phyloP scores from a whole-genome alignment of 2,113 vertebrate genomes.

The Mystacornis crossleyi region DNA sequence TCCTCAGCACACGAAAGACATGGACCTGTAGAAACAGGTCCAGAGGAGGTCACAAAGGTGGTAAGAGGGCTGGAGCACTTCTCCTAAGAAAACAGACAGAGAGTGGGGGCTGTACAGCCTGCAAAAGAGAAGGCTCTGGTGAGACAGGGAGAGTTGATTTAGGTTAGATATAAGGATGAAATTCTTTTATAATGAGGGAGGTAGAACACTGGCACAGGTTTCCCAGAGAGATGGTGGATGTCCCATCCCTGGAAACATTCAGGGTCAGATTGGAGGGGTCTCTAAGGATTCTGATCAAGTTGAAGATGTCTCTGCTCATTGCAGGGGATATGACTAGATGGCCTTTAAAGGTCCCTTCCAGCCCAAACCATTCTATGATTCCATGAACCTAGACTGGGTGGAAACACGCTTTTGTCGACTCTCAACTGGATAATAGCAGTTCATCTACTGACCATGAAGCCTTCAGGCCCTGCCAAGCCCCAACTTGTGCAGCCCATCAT shows the following conservation, averaged over 20 bases:
- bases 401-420: neutral
- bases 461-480: neutral
- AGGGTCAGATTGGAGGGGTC: neutral
- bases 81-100: neutral
- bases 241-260: neutral
- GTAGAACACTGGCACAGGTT: neutral
- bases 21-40: neutral
- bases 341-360: neutral
- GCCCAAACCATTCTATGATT: neutral
- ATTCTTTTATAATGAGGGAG: neutral
- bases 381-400: neutral
- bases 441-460: neutral
- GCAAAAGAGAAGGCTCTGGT: neutral
- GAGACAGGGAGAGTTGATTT: neutral
- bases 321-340: neutral
- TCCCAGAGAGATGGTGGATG: neutral
- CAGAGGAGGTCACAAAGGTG: neutral
- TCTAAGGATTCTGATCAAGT: neutral
- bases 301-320: neutral
- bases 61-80: neutral
- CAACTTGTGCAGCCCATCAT: rapidly evolving
- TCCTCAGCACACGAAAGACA: neutral
- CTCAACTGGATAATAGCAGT: neutral
- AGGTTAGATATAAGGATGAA: neutral
- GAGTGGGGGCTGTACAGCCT: neutral